Evolutionary conservation across 2,113 vertebrate genomes (phyloP), one percentile per base, ranked within the genome.

Genomic region (Naja naja): DNA sequence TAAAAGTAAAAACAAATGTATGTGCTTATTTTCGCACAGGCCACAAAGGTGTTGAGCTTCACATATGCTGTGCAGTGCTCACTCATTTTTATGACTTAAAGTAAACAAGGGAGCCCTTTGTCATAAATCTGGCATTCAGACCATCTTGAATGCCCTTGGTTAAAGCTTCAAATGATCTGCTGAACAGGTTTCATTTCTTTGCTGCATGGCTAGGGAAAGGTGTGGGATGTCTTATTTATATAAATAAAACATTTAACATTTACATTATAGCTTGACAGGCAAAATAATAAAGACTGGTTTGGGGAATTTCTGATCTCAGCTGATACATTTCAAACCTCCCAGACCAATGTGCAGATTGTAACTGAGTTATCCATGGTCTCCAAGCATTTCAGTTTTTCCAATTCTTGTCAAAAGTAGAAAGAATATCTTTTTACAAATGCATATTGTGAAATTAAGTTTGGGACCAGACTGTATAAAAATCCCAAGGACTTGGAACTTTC

Each of bases 121-220:
- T 89, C 86, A 89, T 92, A 94, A 92, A 94, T 92, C 69, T 91
- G 90, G 49, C 58, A 87, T 85, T 91, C 86, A 89, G 52, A 49
- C 86, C 54, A n/a, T 91, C 55, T 86, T 60, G 16, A 89, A 60
- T 34, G 52, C 55, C 34, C n/a, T 49, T 43, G 23, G n/a, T 55
- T 86, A 91, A 89, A 60, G 34, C 45, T 64, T 69, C 88, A 49
- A 86, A 69, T 85, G 87, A 91, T 69, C n/a, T 45, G 74, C 58
- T 39, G 34, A 92, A 16, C 43, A 74, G 30, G 69, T 81, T 20
- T 81, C 12, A 16, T 8, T 43, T 45, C n/a, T 91, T 85, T 52
- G 52, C 55, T 54, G 30, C 45, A 27, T 20, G 34, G 12, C 34
- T 81, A 39, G 34, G 69, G 16, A 3, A 3, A 81, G 2, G 69